These are phyloP conservation scores for Apotomis capreana DNA, from an alignment of 2,888 invertebrate species.

Conservation along the genomic window DNA sequence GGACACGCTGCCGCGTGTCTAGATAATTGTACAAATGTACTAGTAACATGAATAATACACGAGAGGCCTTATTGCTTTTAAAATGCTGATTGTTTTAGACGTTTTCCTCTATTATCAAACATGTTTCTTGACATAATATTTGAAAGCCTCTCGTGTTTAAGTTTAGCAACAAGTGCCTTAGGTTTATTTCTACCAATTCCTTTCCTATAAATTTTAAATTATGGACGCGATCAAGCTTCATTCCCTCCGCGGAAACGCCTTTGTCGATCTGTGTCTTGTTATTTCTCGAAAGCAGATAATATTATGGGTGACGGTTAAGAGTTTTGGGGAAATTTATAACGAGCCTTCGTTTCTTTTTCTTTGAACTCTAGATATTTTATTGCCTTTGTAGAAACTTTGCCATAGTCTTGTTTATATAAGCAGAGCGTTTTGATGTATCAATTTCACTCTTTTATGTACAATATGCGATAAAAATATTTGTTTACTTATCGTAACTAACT, in stretches of 20 bases:
- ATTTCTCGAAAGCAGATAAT: constrained; percentile 57
- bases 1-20: no score
- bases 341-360: constrained; percentile 50
- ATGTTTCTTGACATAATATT: no score
- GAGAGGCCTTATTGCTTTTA: no score
- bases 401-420: constrained; percentile 6
- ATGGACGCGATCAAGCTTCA: constrained; percentile 60
- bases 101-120: no score
- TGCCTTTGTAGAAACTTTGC: constrained; percentile 22
- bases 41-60: no score
- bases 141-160: no score
- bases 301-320: constrained; percentile 57
- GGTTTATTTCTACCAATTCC: constrained; percentile 48
- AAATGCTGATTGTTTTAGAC: no score
- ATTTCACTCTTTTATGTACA: background rate
- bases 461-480: background rate
- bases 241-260: constrained; percentile 62
- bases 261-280: constrained; percentile 66
- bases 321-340: constrained; percentile 57
- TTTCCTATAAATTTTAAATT: constrained; percentile 63
- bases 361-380: constrained; percentile 41
- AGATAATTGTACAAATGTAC: no score
- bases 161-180: no score
- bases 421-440: background rate
- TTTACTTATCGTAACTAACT: background rate